phyloP scores from a whole-genome alignment of 2,797 vertebrate genomes.

The Iguana delicatissima region DNA sequence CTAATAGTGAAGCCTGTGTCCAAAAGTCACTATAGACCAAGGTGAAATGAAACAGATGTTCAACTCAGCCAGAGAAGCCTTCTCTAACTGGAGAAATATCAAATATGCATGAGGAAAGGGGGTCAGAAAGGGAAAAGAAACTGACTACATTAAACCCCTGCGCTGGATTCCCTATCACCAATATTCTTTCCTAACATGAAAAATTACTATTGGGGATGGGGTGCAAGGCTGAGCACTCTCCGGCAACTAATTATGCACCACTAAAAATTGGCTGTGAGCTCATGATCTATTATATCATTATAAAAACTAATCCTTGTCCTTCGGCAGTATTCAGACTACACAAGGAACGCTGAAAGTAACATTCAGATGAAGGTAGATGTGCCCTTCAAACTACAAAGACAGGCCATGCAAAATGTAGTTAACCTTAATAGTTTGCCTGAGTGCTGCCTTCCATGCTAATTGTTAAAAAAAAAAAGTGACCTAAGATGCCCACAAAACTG shows the following conservation, averaged over 20 bases:
- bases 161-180: neutral
- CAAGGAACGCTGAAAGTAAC: neutral
- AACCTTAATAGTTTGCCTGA: neutral
- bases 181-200: slow-evolving; percentile 1
- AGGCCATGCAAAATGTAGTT: neutral
- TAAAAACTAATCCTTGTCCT: neutral
- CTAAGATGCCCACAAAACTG: neutral
- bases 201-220: neutral
- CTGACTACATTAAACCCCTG: neutral
- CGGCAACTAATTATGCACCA: neutral
- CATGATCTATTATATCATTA: neutral
- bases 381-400: neutral
- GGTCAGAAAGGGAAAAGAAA: neutral
- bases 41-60: neutral
- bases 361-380: neutral
- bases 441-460: neutral
- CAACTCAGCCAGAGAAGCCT: neutral
- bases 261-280: neutral
- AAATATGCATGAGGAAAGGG: neutral
- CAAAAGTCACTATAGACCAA: neutral
- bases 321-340: neutral
- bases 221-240: neutral
- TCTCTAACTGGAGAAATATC: neutral
- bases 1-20: neutral
- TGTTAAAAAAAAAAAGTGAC: neutral